Conservation (phyloP, 2,888 invertebrate species). For the Anthophora plumipes region DNA sequence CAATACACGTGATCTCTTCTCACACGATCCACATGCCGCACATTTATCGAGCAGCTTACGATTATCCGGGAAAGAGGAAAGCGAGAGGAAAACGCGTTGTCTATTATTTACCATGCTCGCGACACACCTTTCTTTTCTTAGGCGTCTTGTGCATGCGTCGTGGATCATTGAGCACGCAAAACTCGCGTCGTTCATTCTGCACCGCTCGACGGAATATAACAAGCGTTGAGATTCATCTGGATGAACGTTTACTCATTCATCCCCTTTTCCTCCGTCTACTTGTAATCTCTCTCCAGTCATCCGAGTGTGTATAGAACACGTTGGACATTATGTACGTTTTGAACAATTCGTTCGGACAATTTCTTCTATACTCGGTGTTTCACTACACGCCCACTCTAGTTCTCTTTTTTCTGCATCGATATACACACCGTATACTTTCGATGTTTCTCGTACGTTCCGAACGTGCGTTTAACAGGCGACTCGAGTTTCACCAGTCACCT, state of each 20-base stretch:
- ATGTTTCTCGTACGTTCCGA: neutral
- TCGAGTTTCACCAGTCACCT: conserved; percentile 16
- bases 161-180: conserved; percentile 25
- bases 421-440: conserved; percentile 5
- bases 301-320: too few relatives aligned
- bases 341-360: neutral
- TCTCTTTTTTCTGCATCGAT: conserved; percentile 19
- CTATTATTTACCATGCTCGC: conserved; percentile 15
- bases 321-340: neutral
- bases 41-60: conserved; percentile 22
- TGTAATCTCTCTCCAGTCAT: too few relatives aligned
- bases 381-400: neutral
- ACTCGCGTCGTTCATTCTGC: conserved; percentile 17
- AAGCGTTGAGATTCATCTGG: too few relatives aligned
- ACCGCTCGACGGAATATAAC: conserved; percentile 9
- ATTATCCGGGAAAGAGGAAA: neutral
- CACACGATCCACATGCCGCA: conserved; percentile 36
- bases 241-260: neutral
- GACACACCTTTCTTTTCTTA: conserved; percentile 17
- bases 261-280: neutral
- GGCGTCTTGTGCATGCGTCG: conserved; percentile 53
- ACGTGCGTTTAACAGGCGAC: neutral
- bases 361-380: neutral
- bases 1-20: conserved; percentile 27
- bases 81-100: neutral